Evolutionary conservation across 1,140 invertebrate genomes (phyloP).

Genomic region (Octopus sinensis): DNA sequence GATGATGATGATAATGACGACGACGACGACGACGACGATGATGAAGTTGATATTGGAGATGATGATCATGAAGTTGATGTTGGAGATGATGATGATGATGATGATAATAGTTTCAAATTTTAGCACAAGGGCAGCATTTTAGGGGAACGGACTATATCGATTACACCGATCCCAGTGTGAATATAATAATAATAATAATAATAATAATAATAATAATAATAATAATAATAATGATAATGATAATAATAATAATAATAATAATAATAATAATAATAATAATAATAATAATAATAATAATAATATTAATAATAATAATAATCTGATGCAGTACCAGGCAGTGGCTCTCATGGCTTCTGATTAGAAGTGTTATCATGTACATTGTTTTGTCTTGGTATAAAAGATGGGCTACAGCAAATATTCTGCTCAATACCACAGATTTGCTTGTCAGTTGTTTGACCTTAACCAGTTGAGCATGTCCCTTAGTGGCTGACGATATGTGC

Average conservation of each 20-base stretch:
- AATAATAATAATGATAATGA: background rate
- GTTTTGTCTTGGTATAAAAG: too few species aligned
- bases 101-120: background rate
- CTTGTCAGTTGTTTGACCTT: too few species aligned
- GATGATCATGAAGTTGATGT: background rate
- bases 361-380: too few species aligned
- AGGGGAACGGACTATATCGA: background rate
- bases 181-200: slow-evolving; percentile 5
- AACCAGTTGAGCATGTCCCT: too few species aligned
- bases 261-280: background rate
- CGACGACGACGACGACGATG: background rate
- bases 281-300: background rate
- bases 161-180: background rate
- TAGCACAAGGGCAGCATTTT: background rate
- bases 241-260: background rate
- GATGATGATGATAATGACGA: background rate
- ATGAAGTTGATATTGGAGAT: background rate
- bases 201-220: slow-evolving; percentile 2
- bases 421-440: too few species aligned
- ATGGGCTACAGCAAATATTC: too few species aligned
- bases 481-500: too few species aligned
- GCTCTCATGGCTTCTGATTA: too few species aligned
- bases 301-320: too few species aligned
- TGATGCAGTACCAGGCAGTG: too few species aligned
- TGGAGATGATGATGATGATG: background rate